Percentiles rank a stretch among this genome's conserved stretches.
Conservation (phyloP, 2,113 vertebrate species). For the Crotalus tigris region DNA sequence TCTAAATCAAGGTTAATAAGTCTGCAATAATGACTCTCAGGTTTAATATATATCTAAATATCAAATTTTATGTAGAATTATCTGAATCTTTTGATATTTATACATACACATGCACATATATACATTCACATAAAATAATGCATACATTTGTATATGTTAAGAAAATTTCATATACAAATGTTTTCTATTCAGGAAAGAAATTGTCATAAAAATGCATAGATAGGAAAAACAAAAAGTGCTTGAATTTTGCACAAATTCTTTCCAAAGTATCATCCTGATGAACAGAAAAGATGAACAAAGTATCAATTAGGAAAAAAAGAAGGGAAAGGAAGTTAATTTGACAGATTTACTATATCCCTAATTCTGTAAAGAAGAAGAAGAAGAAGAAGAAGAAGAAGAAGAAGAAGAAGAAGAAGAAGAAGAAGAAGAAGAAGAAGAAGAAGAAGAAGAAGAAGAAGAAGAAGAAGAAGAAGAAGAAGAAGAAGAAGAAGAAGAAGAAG, state of each 20-base stretch:
- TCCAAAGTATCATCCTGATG: not conserved
- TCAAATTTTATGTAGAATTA: not conserved
- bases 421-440: too few relatives aligned
- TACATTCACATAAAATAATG: not conserved
- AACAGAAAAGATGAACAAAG: not conserved
- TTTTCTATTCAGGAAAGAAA: not conserved
- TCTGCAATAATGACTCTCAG: not conserved
- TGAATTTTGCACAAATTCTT: not conserved
- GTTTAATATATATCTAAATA: not conserved
- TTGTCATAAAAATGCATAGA: not conserved
- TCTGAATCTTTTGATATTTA: not conserved
- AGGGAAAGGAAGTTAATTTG: not conserved
- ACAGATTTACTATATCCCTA: not conserved
- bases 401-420: too few relatives aligned
- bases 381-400: too few relatives aligned
- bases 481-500: not conserved
- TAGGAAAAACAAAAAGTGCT: not conserved
- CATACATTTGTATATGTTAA: not conserved
- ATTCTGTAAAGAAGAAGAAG: not conserved
- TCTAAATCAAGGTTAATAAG: not conserved
- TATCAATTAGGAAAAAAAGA: not conserved
- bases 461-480: too few relatives aligned
- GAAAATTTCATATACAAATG: not conserved
- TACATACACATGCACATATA: not conserved
- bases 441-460: too few relatives aligned